A percentile compares a stretch with the other conserved stretches of the same genome.
These are phyloP conservation scores for Tamandua tetradactyla DNA, from an alignment of 2,797 vertebrate genomes.

Conservation along the genomic window DNA sequence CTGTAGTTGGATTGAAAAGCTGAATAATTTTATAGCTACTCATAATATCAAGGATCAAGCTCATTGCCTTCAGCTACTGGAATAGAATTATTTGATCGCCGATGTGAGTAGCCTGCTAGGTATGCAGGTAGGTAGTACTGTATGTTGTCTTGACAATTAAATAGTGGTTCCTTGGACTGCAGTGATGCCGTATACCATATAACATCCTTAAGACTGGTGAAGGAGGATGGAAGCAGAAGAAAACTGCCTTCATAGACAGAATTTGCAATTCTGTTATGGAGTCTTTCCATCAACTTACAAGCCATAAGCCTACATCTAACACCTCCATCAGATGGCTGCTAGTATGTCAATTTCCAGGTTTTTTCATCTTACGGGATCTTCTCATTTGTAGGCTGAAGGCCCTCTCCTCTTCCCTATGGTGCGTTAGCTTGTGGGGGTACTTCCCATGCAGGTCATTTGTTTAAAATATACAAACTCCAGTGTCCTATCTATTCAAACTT, in stretches of 20 bases:
- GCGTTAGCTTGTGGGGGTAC: background rate
- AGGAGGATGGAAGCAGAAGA: background rate
- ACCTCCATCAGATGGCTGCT: background rate
- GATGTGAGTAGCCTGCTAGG: background rate
- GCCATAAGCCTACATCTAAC: background rate
- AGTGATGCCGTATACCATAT: background rate
- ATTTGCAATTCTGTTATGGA: background rate
- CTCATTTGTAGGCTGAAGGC: background rate
- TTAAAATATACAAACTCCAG: background rate
- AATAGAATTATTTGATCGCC: slow-evolving; percentile 43
- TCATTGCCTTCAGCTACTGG: slow-evolving; percentile 58
- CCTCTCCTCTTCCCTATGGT: background rate
- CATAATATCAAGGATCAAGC: slow-evolving; percentile 63
- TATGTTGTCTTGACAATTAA: slow-evolving; percentile 13
- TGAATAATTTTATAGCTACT: slow-evolving; percentile 75
- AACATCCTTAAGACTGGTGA: background rate
- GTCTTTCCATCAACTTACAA: background rate
- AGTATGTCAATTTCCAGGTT: background rate
- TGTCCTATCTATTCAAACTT: background rate
- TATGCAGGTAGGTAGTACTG: background rate
- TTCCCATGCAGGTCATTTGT: background rate
- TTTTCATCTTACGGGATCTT: background rate
- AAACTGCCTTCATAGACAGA: slow-evolving; percentile 13
- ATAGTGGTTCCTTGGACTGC: slow-evolving; percentile 5
- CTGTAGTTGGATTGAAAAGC: slow-evolving; percentile 70